Conservation (phyloP, 2,797 vertebrate genomes). For the Silurus lanzhouensis region DNA sequence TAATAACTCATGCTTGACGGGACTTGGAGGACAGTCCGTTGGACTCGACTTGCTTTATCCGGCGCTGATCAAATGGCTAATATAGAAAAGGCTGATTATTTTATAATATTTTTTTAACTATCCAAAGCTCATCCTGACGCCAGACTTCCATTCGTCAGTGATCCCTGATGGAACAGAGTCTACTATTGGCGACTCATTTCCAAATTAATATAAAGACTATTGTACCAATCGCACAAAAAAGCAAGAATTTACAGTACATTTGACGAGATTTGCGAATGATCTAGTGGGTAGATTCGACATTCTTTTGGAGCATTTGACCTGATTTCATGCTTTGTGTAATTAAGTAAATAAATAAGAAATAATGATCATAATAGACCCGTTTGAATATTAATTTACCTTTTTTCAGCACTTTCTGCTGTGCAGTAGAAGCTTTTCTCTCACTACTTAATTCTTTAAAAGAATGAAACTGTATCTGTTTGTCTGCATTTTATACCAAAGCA, state of each 20-base stretch:
- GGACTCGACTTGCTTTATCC: neutral
- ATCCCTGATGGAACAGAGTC: neutral
- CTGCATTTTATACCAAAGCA: neutral
- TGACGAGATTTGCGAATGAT: neutral
- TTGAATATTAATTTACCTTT: neutral
- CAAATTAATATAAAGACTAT: neutral
- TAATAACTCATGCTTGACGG: neutral
- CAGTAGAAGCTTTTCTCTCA: neutral
- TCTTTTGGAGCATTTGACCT: neutral
- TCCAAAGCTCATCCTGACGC: neutral
- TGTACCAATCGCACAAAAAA: neutral
- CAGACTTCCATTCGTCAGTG: neutral
- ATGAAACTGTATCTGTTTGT: neutral
- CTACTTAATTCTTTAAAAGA: neutral
- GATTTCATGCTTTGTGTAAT: neutral
- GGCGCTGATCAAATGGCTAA: neutral
- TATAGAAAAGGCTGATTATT: neutral
- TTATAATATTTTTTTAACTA: no score
- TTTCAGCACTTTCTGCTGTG: neutral
- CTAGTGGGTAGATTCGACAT: neutral
- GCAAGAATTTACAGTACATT: neutral
- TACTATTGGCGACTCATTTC: neutral
- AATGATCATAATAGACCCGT: neutral
- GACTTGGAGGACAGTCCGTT: neutral
- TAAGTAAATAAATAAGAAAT: neutral